Evolutionary conservation across 2,888 invertebrate species (phyloP).

Genomic region (Euclidia mi): DNA sequence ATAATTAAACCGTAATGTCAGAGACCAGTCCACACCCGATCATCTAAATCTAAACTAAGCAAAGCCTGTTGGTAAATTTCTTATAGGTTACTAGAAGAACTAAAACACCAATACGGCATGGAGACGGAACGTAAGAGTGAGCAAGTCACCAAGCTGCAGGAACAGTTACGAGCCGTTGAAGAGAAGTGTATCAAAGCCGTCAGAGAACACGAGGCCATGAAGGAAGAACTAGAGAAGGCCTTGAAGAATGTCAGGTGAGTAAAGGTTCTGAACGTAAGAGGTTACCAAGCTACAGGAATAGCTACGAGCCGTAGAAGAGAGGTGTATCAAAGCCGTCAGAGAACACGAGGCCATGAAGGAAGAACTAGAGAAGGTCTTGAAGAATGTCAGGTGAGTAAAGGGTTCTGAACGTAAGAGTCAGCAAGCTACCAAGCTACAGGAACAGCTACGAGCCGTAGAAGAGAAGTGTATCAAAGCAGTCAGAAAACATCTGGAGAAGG

Average conservation of each 20-base stretch:
- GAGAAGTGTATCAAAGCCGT: constrained; percentile 71
- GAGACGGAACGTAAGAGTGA: constrained; percentile 91
- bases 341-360: constrained; percentile 77
- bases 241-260: constrained; percentile 89
- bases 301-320: constrained; percentile 76
- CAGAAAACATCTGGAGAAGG: constrained; percentile 78
- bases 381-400: constrained; percentile 84
- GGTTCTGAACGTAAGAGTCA: constrained; percentile 85
- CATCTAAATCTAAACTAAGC: no score
- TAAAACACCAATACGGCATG: constrained; percentile 92
- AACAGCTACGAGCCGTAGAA: constrained; percentile 79
- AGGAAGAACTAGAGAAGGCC: constrained; percentile 86
- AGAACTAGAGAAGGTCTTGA: constrained; percentile 88
- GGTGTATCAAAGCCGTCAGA: constrained; percentile 66
- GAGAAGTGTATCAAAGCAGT: constrained; percentile 71
- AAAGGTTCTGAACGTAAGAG: constrained; percentile 80
- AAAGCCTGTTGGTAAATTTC: not conserved
- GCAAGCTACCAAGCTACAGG: constrained; percentile 86
- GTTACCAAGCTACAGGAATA: constrained; percentile 88
- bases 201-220: constrained; percentile 73
- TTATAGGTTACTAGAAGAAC: constrained; percentile 92
- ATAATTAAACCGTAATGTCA: no score
- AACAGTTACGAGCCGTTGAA: constrained; percentile 79
- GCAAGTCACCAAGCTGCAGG: constrained; percentile 86
- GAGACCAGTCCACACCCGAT: no score